Evolutionary conservation across 35 echinoderm and acorn worm genomes (phyloP), one percentile per base, ranked within the genome.

Genomic region (Patiria miniata): DNA sequence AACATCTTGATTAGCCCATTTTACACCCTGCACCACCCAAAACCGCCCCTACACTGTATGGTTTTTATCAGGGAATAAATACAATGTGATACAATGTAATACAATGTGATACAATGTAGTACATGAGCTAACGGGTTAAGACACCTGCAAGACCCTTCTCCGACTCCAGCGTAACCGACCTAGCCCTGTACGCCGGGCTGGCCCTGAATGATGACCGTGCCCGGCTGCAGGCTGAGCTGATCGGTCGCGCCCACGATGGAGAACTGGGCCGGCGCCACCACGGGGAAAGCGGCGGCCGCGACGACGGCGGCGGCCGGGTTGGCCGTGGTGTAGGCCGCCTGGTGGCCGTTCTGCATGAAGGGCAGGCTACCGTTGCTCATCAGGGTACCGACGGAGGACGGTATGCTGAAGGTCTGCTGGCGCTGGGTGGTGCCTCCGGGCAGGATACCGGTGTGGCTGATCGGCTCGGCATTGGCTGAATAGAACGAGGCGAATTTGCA

Each of bases 391-490:
- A 91, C 92, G 1, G 92, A 89, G 1, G 92, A 99, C 0, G 86
- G 92, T 21, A 91, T 78, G 22, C 69, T 80, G 23, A 93, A 80
- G 51, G 91, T 93, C 38, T 97, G 88, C 86, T 99, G 92, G 28
- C 89, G 81, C 54, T 94, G 93, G 19, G 96, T 87, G 15, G 90
- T 76, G 30, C 96, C 96, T 22, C 96, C 92, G 8, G 96, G 92
- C 44, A 99, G 77, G 8, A 99, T 93, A n/a, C 80, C 83, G 18
- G 89, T 87, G 77, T 99, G 96, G 51, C 87, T 90, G 81, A 99
- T 99, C 5, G 96, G 96, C 17, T 99, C 96, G 19, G 86, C 83
- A 83, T 98, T 98, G 37, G 92, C 95, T 98, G 89, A 44, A 77
- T 47, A 4, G 12, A 12, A 47, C 12, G 12, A 47, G 12, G 4